Percentiles rank a stretch among this genome's conserved stretches.
These are phyloP conservation scores for Eupithecia pulchellata DNA, from an alignment of 2,888 invertebrate species.

Conservation along the genomic window DNA sequence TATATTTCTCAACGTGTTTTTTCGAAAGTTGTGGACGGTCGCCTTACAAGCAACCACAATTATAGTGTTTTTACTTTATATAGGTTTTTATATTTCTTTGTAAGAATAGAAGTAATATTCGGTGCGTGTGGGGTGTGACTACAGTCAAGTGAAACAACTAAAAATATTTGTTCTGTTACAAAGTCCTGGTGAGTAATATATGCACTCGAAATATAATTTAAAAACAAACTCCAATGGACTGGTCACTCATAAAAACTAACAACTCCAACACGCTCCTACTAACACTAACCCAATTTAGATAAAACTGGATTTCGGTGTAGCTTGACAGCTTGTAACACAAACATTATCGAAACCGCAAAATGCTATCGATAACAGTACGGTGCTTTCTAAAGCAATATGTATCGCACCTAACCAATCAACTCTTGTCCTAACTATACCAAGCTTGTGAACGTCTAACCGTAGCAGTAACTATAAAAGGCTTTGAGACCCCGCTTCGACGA, in stretches of 20 bases:
- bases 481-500: neutral
- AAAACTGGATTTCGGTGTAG: neutral
- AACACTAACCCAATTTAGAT: neutral
- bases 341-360: neutral
- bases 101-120: neutral
- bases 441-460: neutral
- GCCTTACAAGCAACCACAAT: neutral
- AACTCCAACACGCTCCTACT: slow-evolving; percentile 10
- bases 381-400: neutral
- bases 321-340: slow-evolving; percentile 6
- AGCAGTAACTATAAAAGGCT: neutral
- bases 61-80: neutral
- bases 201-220: neutral
- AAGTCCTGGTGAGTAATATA: slow-evolving; percentile 6
- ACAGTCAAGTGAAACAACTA: slow-evolving; percentile 1
- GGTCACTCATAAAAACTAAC: slow-evolving; percentile 12
- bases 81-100: neutral
- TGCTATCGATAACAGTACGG: neutral
- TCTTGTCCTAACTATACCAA: neutral
- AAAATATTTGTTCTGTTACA: neutral
- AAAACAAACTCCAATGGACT: neutral
- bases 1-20: too few relatives aligned
- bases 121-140: neutral
- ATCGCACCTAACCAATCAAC: neutral
- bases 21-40: neutral